Evolutionary conservation across 2,888 invertebrate genomes (phyloP).

Genomic region (Falcaria lacertinaria): DNA sequence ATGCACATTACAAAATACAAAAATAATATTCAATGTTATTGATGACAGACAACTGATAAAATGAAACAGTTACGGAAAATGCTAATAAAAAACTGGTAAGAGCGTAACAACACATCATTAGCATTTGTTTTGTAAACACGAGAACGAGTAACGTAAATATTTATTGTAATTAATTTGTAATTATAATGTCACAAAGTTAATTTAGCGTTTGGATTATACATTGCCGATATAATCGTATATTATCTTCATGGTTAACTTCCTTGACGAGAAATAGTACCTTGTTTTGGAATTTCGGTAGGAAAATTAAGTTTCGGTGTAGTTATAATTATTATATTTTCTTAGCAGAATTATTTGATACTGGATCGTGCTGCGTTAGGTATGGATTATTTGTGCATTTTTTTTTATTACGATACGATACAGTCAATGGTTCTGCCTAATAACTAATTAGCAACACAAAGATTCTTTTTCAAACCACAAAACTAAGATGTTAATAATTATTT

Average conservation of each 20-base stretch:
- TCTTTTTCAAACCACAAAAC: too few relatives aligned
- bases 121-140: conserved; percentile 65
- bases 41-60: conserved; percentile 11
- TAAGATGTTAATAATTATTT: too few relatives aligned
- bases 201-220: conserved; percentile 25
- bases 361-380: too few relatives aligned
- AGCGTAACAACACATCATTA: conserved; percentile 49
- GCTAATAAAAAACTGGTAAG: conserved; percentile 39
- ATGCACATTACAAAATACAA: conserved; percentile 15
- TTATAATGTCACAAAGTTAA: conserved; percentile 42
- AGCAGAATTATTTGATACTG: too few relatives aligned
- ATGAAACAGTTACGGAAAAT: conserved; percentile 34
- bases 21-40: conserved; percentile 18
- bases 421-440: too few relatives aligned
- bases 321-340: too few relatives aligned
- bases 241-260: conserved; percentile 4
- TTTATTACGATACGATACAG: too few relatives aligned
- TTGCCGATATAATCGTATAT: conserved; percentile 6
- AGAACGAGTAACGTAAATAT: conserved; percentile 57
- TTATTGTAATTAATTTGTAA: conserved; percentile 54
- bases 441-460: too few relatives aligned
- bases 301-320: too few relatives aligned
- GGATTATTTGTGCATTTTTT: too few relatives aligned
- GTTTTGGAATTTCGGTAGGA: conserved; percentile 1
- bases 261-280: conserved; percentile 5